phyloP scores from a whole-genome alignment of 2,888 invertebrate species.

The Plebejus argus region DNA sequence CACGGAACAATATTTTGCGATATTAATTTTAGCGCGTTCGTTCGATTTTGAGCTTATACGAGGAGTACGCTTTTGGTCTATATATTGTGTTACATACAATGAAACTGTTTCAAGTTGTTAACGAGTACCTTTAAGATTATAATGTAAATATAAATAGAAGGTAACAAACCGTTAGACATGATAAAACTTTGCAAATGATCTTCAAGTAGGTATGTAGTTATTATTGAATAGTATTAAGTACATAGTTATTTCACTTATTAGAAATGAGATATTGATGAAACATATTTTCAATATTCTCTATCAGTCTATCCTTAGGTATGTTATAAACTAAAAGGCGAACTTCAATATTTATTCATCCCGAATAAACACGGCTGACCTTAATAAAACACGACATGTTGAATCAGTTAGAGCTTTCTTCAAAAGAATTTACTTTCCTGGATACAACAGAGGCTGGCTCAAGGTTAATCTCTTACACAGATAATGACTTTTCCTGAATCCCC shows the following conservation, averaged over 20 bases:
- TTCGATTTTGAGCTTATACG: slow-evolving; percentile 8
- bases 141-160: no score
- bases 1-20: slow-evolving; percentile 27
- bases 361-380: background rate
- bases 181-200: no score
- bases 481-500: background rate
- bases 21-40: slow-evolving; percentile 19
- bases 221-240: no score
- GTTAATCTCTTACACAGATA: background rate
- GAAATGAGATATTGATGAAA: background rate
- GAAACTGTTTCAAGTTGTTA: background rate
- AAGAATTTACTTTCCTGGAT: background rate
- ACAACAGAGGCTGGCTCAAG: background rate
- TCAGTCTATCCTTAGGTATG: background rate
- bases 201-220: no score
- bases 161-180: no score
- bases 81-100: background rate
- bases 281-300: background rate
- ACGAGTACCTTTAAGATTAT: no score
- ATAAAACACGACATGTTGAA: slow-evolving; percentile 17
- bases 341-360: slow-evolving; percentile 15
- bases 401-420: background rate
- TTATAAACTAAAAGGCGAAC: background rate
- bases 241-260: no score
- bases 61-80: background rate